Conservation (phyloP, 1,140 invertebrate genomes). For the Drosophila albomicans region DNA sequence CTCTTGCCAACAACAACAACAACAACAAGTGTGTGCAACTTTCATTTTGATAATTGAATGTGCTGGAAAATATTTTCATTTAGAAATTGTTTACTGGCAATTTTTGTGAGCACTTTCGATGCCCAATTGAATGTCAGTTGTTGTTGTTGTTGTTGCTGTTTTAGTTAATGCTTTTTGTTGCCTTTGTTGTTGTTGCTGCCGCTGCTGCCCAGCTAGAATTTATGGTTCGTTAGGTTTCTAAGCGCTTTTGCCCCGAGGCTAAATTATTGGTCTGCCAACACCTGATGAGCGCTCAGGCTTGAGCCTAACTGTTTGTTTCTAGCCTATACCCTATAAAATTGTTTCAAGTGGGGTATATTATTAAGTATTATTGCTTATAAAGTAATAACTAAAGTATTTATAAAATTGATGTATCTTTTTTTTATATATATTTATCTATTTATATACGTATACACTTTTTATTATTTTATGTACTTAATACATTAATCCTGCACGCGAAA, state of each 20-base stretch:
- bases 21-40: constrained; percentile 36
- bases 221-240: constrained; percentile 72
- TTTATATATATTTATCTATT: too few relatives aligned
- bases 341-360: neutral
- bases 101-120: constrained; percentile 61
- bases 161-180: constrained; percentile 7
- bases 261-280: constrained; percentile 72
- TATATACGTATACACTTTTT: neutral
- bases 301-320: constrained; percentile 52
- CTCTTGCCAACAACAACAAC: neutral
- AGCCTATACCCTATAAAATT: neutral
- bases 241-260: constrained; percentile 58
- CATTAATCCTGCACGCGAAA: too few relatives aligned
- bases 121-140: constrained; percentile 41
- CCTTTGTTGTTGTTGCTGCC: constrained; percentile 45
- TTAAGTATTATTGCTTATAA: too few relatives aligned
- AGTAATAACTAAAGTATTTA: too few relatives aligned
- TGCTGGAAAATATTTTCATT: constrained; percentile 64
- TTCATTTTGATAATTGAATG: constrained; percentile 59
- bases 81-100: constrained; percentile 61
- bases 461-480: too few relatives aligned
- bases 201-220: constrained; percentile 44
- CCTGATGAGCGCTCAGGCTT: constrained; percentile 35
- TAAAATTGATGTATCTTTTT: too few relatives aligned
- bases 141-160: constrained; percentile 42